Evolutionary conservation across 2,888 invertebrate species (phyloP).

Genomic region (Aphodius sticticus): DNA sequence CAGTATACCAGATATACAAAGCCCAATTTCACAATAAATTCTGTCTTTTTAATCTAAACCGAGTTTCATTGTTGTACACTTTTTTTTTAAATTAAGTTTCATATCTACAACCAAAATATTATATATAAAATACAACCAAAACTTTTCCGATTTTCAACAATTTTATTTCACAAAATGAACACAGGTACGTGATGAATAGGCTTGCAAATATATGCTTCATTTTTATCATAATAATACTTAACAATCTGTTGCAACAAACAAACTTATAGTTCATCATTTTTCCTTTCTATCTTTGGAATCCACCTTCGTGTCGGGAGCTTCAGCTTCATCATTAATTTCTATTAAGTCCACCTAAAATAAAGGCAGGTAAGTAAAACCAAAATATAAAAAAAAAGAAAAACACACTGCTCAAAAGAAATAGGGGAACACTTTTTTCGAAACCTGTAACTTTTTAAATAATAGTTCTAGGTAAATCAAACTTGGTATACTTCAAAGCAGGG

Average conservation of each 20-base stretch:
- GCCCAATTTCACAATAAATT: background rate
- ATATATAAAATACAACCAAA: background rate
- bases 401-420: no score
- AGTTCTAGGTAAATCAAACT: no score
- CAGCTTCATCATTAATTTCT: slow-evolving; percentile 17
- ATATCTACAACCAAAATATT: no score
- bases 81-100: background rate
- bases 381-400: no score
- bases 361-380: no score
- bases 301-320: background rate
- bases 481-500: no score
- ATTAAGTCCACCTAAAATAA: slow-evolving; percentile 25
- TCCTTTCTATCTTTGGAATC: background rate
- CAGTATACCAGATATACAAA: background rate
- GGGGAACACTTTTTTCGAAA: no score
- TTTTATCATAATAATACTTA: background rate
- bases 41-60: background rate
- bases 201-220: background rate
- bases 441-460: no score
- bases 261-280: background rate
- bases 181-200: background rate
- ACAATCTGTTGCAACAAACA: background rate
- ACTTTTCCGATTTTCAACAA: background rate
- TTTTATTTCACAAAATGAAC: background rate
- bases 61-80: background rate